Conservation (phyloP, 2,797 vertebrate species). For the Acrocephalus scirpaceus region DNA sequence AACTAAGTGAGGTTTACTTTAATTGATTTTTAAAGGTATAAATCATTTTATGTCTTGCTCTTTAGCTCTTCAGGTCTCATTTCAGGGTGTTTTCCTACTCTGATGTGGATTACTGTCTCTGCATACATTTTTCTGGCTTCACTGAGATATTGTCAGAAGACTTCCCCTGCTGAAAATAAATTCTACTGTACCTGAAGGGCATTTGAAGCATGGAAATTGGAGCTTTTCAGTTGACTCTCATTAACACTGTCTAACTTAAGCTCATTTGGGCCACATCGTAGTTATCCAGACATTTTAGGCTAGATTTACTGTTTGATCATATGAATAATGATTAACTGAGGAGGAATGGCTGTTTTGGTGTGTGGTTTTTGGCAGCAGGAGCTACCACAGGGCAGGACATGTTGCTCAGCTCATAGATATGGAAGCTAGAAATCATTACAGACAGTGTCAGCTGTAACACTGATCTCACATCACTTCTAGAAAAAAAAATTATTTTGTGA, state of each 20-base stretch:
- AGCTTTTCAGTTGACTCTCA: constrained; percentile 71
- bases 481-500: constrained; percentile 61
- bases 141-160: background rate
- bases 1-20: background rate
- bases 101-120: background rate
- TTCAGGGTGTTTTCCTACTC: background rate
- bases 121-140: background rate
- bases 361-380: constrained; percentile 21
- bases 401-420: constrained; percentile 73
- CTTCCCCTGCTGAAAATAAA: background rate
- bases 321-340: constrained; percentile 72
- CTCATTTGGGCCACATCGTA: constrained; percentile 73
- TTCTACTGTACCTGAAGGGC: background rate
- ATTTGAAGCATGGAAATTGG: background rate
- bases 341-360: constrained; percentile 69
- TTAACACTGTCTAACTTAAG: constrained; percentile 78
- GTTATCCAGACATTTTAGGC: constrained; percentile 67
- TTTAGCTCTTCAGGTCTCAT: background rate
- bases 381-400: constrained; percentile 80
- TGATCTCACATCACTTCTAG: constrained; percentile 82
- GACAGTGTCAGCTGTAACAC: constrained; percentile 85
- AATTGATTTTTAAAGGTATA: background rate
- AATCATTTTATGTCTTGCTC: background rate
- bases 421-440: constrained; percentile 80
- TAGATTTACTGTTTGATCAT: constrained; percentile 59